A percentile compares a stretch with the other conserved stretches of the same genome.
phyloP scores from a whole-genome alignment of 2,797 vertebrate species.

The Cirrhinus molitorella region DNA sequence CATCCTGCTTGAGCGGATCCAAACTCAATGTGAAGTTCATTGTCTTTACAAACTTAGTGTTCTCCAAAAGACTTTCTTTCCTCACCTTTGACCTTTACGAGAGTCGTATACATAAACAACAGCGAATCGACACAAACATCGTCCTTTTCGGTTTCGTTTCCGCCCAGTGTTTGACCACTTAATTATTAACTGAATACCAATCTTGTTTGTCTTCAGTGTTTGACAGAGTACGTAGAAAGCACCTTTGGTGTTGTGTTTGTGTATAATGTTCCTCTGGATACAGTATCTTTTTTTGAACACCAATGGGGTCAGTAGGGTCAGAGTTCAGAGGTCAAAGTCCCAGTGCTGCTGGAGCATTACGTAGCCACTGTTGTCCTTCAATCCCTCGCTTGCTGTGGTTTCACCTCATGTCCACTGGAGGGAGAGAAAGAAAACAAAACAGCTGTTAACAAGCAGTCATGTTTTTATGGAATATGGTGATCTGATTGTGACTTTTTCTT shows the following conservation, averaged over 20 bases:
- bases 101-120: slow-evolving; percentile 72
- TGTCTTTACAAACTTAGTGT: slow-evolving; percentile 39
- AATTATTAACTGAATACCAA: slow-evolving; percentile 57
- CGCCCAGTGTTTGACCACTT: slow-evolving; percentile 57
- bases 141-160: slow-evolving; percentile 81
- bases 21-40: slow-evolving; percentile 36
- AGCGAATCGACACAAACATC: slow-evolving; percentile 81
- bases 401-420: slow-evolving; percentile 95
- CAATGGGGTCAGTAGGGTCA: slow-evolving; percentile 41
- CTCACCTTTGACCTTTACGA: slow-evolving; percentile 69
- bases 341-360: slow-evolving; percentile 81
- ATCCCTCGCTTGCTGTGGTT: slow-evolving; percentile 81
- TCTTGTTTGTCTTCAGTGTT: slow-evolving; percentile 63
- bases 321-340: slow-evolving; percentile 68
- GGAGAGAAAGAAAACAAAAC: slow-evolving; percentile 64
- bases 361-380: slow-evolving; percentile 82
- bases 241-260: slow-evolving; percentile 82
- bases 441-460: neutral
- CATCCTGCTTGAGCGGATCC: slow-evolving; percentile 34
- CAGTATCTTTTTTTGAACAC: slow-evolving; percentile 61
- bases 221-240: slow-evolving; percentile 84
- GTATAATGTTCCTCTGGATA: slow-evolving; percentile 74
- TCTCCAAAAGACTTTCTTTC: slow-evolving; percentile 58
- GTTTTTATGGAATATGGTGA: neutral
- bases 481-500: slow-evolving; percentile 12